These are phyloP conservation scores for Galerucella calmariensis DNA, from an alignment of 2,888 invertebrate genomes.

Conservation along the genomic window DNA sequence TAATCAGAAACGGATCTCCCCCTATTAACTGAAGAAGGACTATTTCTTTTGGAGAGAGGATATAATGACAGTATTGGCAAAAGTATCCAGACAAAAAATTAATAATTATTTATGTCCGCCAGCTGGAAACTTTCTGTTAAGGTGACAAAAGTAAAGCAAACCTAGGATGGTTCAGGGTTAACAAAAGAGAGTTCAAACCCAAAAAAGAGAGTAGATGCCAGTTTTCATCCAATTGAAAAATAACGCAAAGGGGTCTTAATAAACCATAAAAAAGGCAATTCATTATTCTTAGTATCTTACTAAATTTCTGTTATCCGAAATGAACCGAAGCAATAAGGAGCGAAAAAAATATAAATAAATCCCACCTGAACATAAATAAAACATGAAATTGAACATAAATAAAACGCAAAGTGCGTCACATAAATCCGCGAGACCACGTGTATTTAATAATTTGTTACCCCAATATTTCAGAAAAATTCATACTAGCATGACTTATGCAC, in stretches of 20 bases:
- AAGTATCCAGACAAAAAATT: too few relatives aligned
- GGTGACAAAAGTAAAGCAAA: too few relatives aligned
- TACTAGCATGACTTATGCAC: conserved; percentile 63
- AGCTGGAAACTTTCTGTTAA: too few relatives aligned
- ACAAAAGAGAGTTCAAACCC: too few relatives aligned
- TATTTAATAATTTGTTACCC: conserved; percentile 63
- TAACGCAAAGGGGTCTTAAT: not conserved
- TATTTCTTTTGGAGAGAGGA: too few relatives aligned
- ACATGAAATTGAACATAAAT: conserved; percentile 63
- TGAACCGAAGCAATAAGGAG: conserved; percentile 36
- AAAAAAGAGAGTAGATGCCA: too few relatives aligned
- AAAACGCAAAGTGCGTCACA: conserved; percentile 61
- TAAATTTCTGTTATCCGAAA: conserved; percentile 26
- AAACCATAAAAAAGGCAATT: conserved; percentile 1
- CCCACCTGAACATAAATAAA: conserved; percentile 62
- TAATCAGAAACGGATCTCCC: too few relatives aligned
- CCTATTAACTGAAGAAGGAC: too few relatives aligned
- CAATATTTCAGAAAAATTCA: conserved; percentile 65
- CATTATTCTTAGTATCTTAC: not conserved
- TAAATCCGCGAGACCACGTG: conserved; percentile 62
- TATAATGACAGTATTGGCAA: too few relatives aligned
- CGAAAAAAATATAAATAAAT: conserved; percentile 37
- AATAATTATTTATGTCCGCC: too few relatives aligned
- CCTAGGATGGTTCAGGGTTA: too few relatives aligned
- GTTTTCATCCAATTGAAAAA: not conserved